phyloP scores from a whole-genome alignment of 2,113 vertebrate species.

The Phycodurus eques region DNA sequence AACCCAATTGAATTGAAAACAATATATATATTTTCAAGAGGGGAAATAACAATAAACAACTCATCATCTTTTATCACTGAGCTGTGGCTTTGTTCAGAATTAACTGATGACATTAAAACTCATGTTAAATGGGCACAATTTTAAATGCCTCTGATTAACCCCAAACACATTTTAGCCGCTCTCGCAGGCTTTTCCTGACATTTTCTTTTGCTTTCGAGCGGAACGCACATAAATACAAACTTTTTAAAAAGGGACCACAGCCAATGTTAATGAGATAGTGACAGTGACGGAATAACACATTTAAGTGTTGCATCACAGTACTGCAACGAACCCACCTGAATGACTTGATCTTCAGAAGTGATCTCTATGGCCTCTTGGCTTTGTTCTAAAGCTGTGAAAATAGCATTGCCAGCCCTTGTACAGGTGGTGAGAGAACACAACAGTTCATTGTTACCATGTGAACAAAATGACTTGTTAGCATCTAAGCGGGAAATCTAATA shows the following conservation, averaged over 20 bases:
- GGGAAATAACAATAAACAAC: too few species aligned
- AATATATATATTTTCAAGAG: too few species aligned
- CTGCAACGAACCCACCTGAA: constrained; percentile 81
- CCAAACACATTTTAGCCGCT: too few species aligned
- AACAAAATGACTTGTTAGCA: not conserved
- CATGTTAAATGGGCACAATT: too few species aligned
- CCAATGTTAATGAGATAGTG: not conserved
- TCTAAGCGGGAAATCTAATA: not conserved
- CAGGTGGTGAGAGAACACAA: constrained; percentile 24
- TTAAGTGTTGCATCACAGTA: not conserved
- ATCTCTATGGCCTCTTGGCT: constrained; percentile 98
- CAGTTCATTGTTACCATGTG: constrained; percentile 3
- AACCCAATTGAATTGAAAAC: too few species aligned
- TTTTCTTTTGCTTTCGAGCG: too few species aligned
- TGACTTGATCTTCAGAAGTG: constrained; percentile 92
- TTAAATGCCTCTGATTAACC: too few species aligned
- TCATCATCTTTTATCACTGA: too few species aligned
- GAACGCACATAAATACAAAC: not conserved
- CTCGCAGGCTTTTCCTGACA: too few species aligned
- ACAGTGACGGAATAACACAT: not conserved
- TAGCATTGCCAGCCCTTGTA: constrained; percentile 88
- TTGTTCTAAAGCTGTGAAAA: constrained; percentile 94
- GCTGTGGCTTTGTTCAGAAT: too few species aligned
- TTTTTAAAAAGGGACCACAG: not conserved
- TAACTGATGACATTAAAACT: too few species aligned